Percentiles rank a stretch among this genome's conserved stretches.
Evolutionary conservation across 1,140 invertebrate genomes (phyloP).

Genomic region (Philotrypesis tridentata): DNA sequence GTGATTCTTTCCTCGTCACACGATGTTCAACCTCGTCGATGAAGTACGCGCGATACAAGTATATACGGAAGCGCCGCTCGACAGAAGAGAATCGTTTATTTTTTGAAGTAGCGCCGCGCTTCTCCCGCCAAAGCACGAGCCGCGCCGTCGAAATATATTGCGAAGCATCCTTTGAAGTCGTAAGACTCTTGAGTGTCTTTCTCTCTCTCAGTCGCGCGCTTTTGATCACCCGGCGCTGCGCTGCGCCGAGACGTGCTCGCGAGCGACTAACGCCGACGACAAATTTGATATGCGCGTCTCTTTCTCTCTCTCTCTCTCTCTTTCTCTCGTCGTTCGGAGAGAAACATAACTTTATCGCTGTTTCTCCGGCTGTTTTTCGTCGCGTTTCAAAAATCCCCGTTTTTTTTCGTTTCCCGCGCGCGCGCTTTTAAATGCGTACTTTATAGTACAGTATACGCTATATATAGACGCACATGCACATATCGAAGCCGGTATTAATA

Average conservation of each 20-base stretch:
- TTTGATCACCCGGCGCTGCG: neutral
- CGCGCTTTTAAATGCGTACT: too few species aligned
- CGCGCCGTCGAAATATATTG: neutral
- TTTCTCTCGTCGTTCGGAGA: too few species aligned
- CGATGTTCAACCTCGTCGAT: neutral
- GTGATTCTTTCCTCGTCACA: too few species aligned
- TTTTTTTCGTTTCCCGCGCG: too few species aligned
- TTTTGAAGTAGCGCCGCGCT: conserved; percentile 13
- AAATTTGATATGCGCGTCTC: neutral
- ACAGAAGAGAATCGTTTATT: neutral
- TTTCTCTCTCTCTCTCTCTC: too few species aligned
- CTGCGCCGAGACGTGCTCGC: neutral
- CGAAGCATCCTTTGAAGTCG: neutral
- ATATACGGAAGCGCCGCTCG: neutral
- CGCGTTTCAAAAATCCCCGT: neutral
- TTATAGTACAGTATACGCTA: too few species aligned
- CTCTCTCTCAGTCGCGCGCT: too few species aligned
- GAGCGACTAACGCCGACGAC: neutral
- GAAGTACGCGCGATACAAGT: too few species aligned
- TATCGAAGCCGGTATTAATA: neutral
- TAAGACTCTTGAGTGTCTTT: neutral
- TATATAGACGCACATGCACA: too few species aligned
- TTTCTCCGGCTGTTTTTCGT: neutral
- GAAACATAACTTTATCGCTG: neutral
- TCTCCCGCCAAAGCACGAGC: conserved; percentile 42